A percentile compares a stretch with the other conserved stretches of the same genome.
These are phyloP conservation scores for Chelonia mydas DNA, from an alignment of 2,797 vertebrate species.

Conservation along the genomic window DNA sequence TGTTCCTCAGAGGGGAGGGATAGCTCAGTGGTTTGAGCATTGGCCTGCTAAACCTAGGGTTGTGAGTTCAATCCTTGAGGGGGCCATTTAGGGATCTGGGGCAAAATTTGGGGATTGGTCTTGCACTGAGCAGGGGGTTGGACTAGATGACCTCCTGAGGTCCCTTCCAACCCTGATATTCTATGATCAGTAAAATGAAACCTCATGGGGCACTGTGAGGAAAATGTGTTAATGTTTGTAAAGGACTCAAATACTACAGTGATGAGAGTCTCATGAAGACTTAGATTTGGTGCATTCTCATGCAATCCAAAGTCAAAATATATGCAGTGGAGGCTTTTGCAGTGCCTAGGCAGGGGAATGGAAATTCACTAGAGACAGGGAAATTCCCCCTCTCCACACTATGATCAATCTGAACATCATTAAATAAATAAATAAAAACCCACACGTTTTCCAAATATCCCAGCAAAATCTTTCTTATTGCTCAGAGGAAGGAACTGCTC, in stretches of 20 bases:
- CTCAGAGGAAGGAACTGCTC: background rate
- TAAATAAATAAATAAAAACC: background rate
- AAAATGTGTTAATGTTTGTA: background rate
- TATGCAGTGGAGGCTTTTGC: background rate
- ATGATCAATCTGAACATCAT: background rate
- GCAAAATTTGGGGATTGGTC: no score
- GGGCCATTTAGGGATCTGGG: no score
- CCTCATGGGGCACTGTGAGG: background rate
- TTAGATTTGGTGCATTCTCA: accelerated
- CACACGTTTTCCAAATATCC: background rate
- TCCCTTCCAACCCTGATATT: no score
- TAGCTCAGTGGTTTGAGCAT: no score
- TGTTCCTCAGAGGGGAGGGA: background rate
- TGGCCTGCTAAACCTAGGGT: no score
- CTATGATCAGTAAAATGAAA: background rate
- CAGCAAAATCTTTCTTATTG: background rate
- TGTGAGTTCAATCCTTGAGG: no score
- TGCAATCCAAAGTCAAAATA: background rate
- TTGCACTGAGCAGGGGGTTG: no score
- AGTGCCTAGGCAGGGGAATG: background rate
- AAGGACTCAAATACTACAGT: background rate
- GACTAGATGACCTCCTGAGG: no score
- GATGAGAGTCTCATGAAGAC: background rate
- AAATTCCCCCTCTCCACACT: background rate
- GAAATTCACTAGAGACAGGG: background rate